A percentile compares a stretch with the other conserved stretches of the same genome.
Evolutionary conservation across 1,140 invertebrate species (phyloP).

Genomic region (Drosophila leontia): DNA sequence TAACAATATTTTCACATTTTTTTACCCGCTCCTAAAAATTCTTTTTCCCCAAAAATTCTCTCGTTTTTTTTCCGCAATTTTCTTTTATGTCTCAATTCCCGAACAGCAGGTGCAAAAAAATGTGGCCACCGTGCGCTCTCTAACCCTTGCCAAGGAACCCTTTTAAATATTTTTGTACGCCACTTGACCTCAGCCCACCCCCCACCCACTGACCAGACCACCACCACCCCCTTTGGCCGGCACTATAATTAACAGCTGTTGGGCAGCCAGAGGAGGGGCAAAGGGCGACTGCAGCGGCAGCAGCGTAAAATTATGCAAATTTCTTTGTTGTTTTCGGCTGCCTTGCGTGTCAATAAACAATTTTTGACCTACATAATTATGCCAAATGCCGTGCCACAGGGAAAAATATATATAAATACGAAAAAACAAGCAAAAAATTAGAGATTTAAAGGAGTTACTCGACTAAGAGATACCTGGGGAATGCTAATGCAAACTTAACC

Average conservation of each 20-base stretch:
- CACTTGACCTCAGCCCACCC: conserved; percentile 37
- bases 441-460: neutral
- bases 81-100: conserved; percentile 76
- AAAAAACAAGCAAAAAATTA: neutral
- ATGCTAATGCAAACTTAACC: too few species aligned
- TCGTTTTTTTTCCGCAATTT: conserved; percentile 46
- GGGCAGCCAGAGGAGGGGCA: conserved; percentile 29
- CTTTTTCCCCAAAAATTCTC: conserved; percentile 29
- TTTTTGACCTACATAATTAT: conserved; percentile 84
- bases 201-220: conserved; percentile 17
- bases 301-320: conserved; percentile 84
- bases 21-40: neutral
- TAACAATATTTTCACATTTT: conserved; percentile 32
- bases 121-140: conserved; percentile 9
- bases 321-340: conserved; percentile 72
- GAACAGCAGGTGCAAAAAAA: conserved; percentile 79
- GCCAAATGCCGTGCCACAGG: conserved; percentile 73
- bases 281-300: conserved; percentile 46
- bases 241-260: conserved; percentile 82
- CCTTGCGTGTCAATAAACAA: conserved; percentile 83
- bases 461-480: neutral
- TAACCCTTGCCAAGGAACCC: conserved; percentile 54
- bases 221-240: neutral
- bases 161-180: conserved; percentile 69
- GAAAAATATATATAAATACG: conserved; percentile 31